Evolutionary conservation across 2,113 vertebrate genomes (phyloP), one percentile per base, ranked within the genome.

Genomic region (Trematocara unimaculatum): DNA sequence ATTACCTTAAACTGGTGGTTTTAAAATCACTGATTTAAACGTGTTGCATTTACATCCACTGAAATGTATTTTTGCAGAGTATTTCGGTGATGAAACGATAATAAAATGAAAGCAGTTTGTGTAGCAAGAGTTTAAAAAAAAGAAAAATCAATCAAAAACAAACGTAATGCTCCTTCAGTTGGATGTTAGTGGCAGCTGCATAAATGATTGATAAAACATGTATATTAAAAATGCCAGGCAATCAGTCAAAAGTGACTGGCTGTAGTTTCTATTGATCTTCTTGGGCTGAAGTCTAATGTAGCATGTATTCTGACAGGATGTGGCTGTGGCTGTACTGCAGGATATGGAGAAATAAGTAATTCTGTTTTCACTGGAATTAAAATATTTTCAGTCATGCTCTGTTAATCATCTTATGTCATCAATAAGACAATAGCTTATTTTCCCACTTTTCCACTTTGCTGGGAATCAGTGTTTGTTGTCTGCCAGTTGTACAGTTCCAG

Each of bases 221-320:
- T 26, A 10, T 81, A 56, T 49, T 38, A 33, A 53, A 82, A 64
- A 70, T 33, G n/a, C 56, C 29, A 17, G 23, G 31, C 51, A 17
- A 85, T 92, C 58, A 58, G 70, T 91, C 85, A 91, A 7, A 84
- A 70, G 64, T 11, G 56, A 64, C 33, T 8, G 51, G 26, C 83
- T 13, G 42, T 20, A 7, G 13, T 56, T 55, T 80, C 33, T 87
- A 93, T 91, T 10, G 89, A 90, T 85, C 67, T 5, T 4, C 18
- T 13, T 15, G 64, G 80, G 55, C 42, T 54, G 38, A 89, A 84
- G 86, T 85, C 82, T 87, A 78, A 90, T 89, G 81, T 72, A 60
- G 53, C 29, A 40, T 53, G 35, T 26, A 10, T 12, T 47, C 13
- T 38, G 40, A 80, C 82, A 85, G 51, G 13, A 81, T 53, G 35